These are phyloP conservation scores for Galleria mellonella DNA, from an alignment of 1,140 invertebrate genomes.

Conservation along the genomic window DNA sequence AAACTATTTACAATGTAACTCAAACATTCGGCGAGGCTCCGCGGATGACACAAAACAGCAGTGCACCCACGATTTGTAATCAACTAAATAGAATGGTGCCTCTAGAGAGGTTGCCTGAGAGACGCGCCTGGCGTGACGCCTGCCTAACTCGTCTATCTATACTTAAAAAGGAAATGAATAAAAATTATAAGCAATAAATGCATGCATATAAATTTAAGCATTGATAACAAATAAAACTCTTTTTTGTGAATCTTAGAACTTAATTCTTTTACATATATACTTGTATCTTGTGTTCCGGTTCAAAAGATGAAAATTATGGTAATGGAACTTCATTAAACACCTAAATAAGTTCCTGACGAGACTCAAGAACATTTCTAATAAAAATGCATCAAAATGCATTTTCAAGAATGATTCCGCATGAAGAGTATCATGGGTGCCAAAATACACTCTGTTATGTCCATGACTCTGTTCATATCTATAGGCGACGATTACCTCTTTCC, in stretches of 20 bases:
- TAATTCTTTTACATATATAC: too few relatives aligned
- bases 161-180: constrained; percentile 83
- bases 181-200: constrained; percentile 10
- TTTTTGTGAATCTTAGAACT: neutral
- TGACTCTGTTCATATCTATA: too few relatives aligned
- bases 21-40: constrained; percentile 85
- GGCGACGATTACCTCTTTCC: too few relatives aligned
- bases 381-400: too few relatives aligned
- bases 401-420: too few relatives aligned
- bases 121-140: constrained; percentile 88
- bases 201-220: neutral
- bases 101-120: constrained; percentile 82
- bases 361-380: too few relatives aligned
- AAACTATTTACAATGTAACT: constrained; percentile 86
- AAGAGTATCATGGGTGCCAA: too few relatives aligned
- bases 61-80: constrained; percentile 77
- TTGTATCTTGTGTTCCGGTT: too few relatives aligned
- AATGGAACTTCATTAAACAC: too few relatives aligned
- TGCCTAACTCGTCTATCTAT: constrained; percentile 87
- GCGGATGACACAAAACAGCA: constrained; percentile 79
- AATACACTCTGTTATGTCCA: too few relatives aligned
- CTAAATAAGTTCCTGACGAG: too few relatives aligned
- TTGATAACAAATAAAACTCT: neutral
- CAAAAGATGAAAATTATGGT: too few relatives aligned
- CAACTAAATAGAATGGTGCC: constrained; percentile 85